Conservation (phyloP, 2,797 vertebrate species). For the Anas bahamensis region DNA sequence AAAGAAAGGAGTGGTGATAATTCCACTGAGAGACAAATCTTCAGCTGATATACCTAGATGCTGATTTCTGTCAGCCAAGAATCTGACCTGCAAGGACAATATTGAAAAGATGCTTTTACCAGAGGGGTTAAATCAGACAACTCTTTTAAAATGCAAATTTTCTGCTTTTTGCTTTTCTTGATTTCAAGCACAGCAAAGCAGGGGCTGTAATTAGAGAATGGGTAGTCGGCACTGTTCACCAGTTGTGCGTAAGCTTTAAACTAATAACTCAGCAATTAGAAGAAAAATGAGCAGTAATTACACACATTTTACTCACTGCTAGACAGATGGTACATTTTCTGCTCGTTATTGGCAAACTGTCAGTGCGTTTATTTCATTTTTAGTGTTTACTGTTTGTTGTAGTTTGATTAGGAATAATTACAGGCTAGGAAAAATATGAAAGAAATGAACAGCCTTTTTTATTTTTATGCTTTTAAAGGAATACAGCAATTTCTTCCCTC, state of each 20-base stretch:
- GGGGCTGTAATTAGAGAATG: constrained; percentile 75
- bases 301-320: constrained; percentile 79
- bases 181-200: constrained; percentile 58
- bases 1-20: background rate
- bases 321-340: constrained; percentile 83
- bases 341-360: constrained; percentile 81
- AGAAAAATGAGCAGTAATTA: constrained; percentile 87
- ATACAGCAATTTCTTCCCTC: constrained; percentile 6
- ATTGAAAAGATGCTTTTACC: background rate
- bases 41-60: background rate
- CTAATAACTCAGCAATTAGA: constrained; percentile 86
- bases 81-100: background rate
- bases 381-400: constrained; percentile 83
- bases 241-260: constrained; percentile 80
- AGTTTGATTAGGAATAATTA: constrained; percentile 83
- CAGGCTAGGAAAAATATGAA: constrained; percentile 77
- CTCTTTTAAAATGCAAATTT: constrained; percentile 55
- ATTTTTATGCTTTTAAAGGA: constrained; percentile 64
- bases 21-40: background rate
- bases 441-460: constrained; percentile 62
- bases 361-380: constrained; percentile 80
- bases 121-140: constrained; percentile 48
- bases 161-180: constrained; percentile 30
- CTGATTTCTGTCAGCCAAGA: background rate
- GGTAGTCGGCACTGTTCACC: constrained; percentile 73